Evolutionary conservation across 2,797 vertebrate species (phyloP), one percentile per base, ranked within the genome.

Genomic region (Cyclopterus lumpus): DNA sequence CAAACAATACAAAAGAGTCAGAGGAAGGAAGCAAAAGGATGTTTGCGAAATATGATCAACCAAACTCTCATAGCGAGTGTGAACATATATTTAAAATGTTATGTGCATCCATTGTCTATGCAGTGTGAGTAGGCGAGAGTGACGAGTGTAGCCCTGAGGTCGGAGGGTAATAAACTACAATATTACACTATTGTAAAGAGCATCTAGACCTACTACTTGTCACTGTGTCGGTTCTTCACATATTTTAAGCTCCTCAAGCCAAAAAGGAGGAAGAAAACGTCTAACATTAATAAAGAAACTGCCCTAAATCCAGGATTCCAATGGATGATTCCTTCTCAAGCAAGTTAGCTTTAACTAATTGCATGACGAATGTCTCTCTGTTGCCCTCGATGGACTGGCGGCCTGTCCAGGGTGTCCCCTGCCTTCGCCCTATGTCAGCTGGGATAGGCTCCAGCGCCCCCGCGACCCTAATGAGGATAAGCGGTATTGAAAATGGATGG

Each of bases 171-270:
- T 58, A 82, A 73, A 71, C 74, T 36, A 46, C 38, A 6, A 77
- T 83, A 79, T 81, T 60, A 79, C 40, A 40, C 80, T 82, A 79
- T 61, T 84, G 74, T 78, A 78, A 79, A 82, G 67, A 79, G 76
- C 63, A 74, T 87, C 38, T 53, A 75, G 82, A 71, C 79, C 74
- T 42, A 67, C 71, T 44, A 59, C 66, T 83, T 87, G 84, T 89
- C 85, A 82, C 38, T 63, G 67, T 53, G 26, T 80, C 44, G 3
- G 42, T 6, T 36, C 72, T 69, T 83, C 67, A 77, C 76, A 86
- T 82, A 74, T 83, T 81, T 53, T 65, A 77, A 80, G 54, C 72
- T 83, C 80, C 75, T 79, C 32, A 0, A 86, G 79, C 79, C 49
- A 68, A 79, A 80, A 53, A 44, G 42, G 49, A 66, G 59, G 62